phyloP scores from a whole-genome alignment of 2,797 vertebrate species.

The Taeniopygia guttata region DNA sequence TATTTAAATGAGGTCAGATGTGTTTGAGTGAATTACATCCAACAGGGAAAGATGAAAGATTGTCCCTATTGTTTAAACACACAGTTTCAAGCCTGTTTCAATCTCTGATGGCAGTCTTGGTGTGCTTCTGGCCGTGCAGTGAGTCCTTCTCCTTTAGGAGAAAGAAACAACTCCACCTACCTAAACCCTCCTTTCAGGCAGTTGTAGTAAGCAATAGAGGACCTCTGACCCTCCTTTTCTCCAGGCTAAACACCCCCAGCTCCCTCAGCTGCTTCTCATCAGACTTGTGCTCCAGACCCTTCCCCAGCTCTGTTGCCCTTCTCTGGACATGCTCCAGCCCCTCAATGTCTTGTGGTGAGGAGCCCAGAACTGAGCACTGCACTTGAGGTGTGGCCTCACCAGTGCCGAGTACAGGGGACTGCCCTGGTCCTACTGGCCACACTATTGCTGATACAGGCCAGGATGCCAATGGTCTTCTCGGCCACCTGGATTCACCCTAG shows the following conservation, averaged over 20 bases:
- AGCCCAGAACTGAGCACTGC: rapidly evolving
- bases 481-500: background rate
- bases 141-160: background rate
- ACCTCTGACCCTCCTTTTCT: background rate
- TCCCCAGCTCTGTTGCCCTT: rapidly evolving
- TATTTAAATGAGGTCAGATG: background rate
- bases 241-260: background rate
- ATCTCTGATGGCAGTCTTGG: background rate
- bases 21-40: background rate
- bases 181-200: background rate
- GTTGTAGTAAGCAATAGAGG: background rate
- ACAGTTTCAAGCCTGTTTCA: background rate
- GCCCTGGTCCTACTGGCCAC: background rate
- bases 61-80: background rate
- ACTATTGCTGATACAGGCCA: background rate
- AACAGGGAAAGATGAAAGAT: background rate
- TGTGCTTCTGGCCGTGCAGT: background rate
- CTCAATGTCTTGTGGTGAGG: background rate
- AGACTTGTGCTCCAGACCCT: background rate
- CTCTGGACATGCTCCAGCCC: rapidly evolving
- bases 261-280: background rate
- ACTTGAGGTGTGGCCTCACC: rapidly evolving
- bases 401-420: rapidly evolving
- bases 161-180: background rate
- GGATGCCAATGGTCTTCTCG: background rate